Evolutionary conservation across 2,888 invertebrate species (phyloP).

Genomic region (Drosophila kokeensis): DNA sequence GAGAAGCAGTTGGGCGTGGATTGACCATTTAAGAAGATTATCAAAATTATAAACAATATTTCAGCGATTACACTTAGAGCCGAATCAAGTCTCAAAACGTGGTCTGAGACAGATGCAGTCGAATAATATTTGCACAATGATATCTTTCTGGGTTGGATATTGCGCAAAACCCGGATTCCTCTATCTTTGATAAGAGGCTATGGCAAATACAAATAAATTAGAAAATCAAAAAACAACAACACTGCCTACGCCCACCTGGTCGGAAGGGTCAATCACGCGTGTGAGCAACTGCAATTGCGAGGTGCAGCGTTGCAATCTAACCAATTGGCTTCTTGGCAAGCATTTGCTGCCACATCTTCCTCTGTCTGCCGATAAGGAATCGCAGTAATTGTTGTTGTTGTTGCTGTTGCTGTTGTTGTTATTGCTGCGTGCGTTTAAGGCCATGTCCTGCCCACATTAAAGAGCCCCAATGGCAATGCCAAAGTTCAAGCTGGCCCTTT

Average conservation of each 20-base stretch:
- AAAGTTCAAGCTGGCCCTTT: constrained; percentile 59
- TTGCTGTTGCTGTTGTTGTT: constrained; percentile 7
- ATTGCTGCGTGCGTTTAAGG: constrained; percentile 39
- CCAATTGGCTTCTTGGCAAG: constrained; percentile 1
- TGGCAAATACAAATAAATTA: background rate
- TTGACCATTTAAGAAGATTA: background rate
- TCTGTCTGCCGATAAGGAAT: constrained; percentile 27
- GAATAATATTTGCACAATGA: background rate
- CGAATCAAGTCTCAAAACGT: background rate
- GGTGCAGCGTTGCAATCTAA: constrained; percentile 1
- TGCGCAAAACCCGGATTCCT: background rate
- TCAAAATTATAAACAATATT: background rate
- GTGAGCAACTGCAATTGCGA: constrained; percentile 6
- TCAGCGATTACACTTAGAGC: background rate
- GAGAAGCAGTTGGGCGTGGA: background rate
- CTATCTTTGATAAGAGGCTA: background rate
- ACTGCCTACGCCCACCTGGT: constrained; percentile 56
- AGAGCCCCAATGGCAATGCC: constrained; percentile 40
- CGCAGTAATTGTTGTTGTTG: constrained; percentile 1
- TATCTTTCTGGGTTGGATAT: background rate
- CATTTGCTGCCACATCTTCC: constrained; percentile 8
- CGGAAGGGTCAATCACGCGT: constrained; percentile 30
- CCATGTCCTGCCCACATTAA: constrained; percentile 54
- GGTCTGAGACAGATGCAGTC: background rate
- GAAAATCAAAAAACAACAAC: background rate